phyloP scores from a whole-genome alignment of 2,888 invertebrate genomes.

The Prosapia bicincta region DNA sequence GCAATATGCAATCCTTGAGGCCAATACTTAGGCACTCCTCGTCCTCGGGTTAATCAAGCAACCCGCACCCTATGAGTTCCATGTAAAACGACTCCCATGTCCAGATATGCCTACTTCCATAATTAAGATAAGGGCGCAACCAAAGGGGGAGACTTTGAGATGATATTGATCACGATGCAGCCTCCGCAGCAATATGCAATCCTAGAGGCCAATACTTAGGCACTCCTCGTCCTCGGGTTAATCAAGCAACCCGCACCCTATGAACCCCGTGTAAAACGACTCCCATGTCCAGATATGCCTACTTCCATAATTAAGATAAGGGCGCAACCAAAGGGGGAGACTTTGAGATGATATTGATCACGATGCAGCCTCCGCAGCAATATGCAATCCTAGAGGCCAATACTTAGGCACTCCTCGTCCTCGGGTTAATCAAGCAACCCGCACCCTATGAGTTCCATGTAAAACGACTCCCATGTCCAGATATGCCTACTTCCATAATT shows the following conservation, averaged over 20 bases:
- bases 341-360: neutral
- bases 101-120: neutral
- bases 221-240: neutral
- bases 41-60: neutral
- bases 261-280: too few relatives aligned
- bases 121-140: neutral
- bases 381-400: neutral
- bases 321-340: constrained; percentile 2
- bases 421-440: neutral
- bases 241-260: too few relatives aligned
- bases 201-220: neutral
- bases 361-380: neutral
- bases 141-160: neutral
- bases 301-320: neutral
- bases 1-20: neutral
- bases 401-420: neutral
- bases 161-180: neutral
- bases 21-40: neutral
- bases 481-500: neutral
- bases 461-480: too few relatives aligned
- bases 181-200: neutral
- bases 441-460: too few relatives aligned
- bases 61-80: too few relatives aligned
- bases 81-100: too few relatives aligned
- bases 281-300: neutral